Base-by-base conservation (phyloP, 2,797 vertebrate genomes). In the Amblyopsis hoosieri region DNA sequence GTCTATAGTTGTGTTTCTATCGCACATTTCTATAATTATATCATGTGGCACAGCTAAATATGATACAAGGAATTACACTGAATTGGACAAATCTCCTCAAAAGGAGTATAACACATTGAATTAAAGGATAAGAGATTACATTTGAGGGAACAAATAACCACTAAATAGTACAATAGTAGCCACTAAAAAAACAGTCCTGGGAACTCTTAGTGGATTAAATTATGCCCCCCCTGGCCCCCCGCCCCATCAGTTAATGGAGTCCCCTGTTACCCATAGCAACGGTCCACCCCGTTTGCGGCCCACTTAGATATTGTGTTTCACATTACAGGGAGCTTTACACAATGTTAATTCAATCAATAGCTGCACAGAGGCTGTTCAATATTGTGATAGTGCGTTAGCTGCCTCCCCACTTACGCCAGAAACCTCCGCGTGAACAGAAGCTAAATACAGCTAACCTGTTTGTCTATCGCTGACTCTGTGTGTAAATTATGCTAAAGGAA, bases 281-380 rank as follows among this genome's bases (percentile, higher is more conserved):
- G 12, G 11, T 31, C 12, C 47, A 8, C 12, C 15, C 51, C 15
- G 19, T 54, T 69, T 45, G 66, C 13, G 45, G 14, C 10, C 12
- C 1, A 19, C 60, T 63, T 14, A 19, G 49, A 75, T 65, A 74
- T 73, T 60, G 60, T 67, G 60, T 77, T 78, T 59, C 57, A 72
- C 47, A 67, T 70, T 60, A 69, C 67, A 67, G 50, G 37, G 29
- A 54, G 31, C 57, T 59, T 74, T 57, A 74, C 60, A 70, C 57
- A 64, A 65, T 6, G 29, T 4, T 62, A 55, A 62, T 64, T 62
- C 14, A 19, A 82, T 82, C 79, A 77, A 65, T 83, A 83, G 31
- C 70, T 45, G 23, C 54, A 68, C 52, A 64, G 49, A 57, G 31
- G 17, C 55, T 10, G 12, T 56, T 56, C 56, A 60, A 57, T 73